A percentile compares a stretch with the other conserved stretches of the same genome.
phyloP scores from a whole-genome alignment of 2,888 invertebrate genomes.

The Philereme vetulata region DNA sequence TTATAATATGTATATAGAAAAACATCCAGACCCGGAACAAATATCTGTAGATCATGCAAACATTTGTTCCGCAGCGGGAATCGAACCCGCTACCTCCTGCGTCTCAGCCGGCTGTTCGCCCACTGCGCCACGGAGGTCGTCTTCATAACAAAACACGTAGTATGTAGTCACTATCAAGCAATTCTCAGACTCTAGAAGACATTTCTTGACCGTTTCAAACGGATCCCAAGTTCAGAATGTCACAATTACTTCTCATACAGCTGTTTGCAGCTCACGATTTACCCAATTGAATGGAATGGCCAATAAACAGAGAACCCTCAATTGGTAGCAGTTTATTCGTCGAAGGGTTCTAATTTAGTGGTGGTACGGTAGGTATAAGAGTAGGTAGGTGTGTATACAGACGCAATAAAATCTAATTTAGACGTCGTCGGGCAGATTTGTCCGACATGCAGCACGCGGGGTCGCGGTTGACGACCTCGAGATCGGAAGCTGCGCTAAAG shows the following conservation, averaged over 20 bases:
- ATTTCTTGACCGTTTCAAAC: constrained; percentile 21
- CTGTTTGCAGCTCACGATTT: constrained; percentile 66
- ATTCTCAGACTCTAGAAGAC: neutral
- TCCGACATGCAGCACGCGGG: constrained; percentile 55
- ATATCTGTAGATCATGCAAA: no score
- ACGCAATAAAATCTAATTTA: constrained; percentile 84
- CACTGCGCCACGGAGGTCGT: no score
- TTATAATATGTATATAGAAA: no score
- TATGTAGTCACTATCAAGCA: neutral
- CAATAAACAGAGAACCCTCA: constrained; percentile 52
- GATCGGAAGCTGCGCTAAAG: constrained; percentile 20
- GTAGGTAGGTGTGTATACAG: constrained; percentile 59
- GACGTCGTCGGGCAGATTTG: constrained; percentile 79
- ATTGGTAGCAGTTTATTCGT: constrained; percentile 34
- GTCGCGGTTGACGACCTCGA: constrained; percentile 77
- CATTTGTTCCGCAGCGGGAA: no score
- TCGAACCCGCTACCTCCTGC: no score
- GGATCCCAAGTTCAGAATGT: constrained; percentile 59
- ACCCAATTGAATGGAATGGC: constrained; percentile 67
- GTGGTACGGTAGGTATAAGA: constrained; percentile 40
- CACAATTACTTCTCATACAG: constrained; percentile 65
- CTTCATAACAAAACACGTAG: no score
- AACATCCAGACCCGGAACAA: no score
- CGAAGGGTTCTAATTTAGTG: constrained; percentile 50
- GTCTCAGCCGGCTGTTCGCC: no score